phyloP scores from a whole-genome alignment of 2,113 vertebrate species.

The Rynchops niger region DNA sequence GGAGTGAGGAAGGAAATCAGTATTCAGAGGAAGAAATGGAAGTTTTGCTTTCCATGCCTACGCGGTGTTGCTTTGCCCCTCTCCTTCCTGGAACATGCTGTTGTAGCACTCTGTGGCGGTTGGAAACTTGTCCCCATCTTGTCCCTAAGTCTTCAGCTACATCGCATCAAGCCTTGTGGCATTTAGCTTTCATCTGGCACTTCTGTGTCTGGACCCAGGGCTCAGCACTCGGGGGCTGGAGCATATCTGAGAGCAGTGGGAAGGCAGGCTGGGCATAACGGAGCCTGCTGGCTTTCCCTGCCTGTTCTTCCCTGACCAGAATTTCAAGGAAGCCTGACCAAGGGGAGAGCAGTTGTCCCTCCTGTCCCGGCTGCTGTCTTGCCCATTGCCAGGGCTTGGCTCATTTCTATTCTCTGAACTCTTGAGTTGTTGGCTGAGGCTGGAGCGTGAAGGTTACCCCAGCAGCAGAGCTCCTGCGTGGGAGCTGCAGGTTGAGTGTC shows the following conservation, averaged over 20 bases:
- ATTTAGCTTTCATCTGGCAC: background rate
- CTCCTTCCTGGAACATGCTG: background rate
- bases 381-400: background rate
- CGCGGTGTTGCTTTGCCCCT: background rate
- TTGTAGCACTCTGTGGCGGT: background rate
- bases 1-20: slow-evolving; percentile 22
- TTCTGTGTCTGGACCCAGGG: background rate
- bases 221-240: background rate
- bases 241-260: background rate
- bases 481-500: background rate
- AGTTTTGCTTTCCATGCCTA: background rate
- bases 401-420: background rate
- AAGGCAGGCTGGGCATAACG: background rate
- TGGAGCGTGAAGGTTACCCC: background rate
- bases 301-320: background rate
- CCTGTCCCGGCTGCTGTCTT: background rate
- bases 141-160: background rate
- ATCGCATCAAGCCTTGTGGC: background rate
- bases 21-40: slow-evolving; percentile 22
- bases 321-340: background rate
- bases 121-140: background rate
- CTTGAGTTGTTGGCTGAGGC: background rate
- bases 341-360: background rate
- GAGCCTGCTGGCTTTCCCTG: background rate
- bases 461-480: background rate